Percentiles rank a stretch among this genome's conserved stretches.
Conservation (phyloP, 2,797 vertebrate genomes). For the Phataginus tricuspis region DNA sequence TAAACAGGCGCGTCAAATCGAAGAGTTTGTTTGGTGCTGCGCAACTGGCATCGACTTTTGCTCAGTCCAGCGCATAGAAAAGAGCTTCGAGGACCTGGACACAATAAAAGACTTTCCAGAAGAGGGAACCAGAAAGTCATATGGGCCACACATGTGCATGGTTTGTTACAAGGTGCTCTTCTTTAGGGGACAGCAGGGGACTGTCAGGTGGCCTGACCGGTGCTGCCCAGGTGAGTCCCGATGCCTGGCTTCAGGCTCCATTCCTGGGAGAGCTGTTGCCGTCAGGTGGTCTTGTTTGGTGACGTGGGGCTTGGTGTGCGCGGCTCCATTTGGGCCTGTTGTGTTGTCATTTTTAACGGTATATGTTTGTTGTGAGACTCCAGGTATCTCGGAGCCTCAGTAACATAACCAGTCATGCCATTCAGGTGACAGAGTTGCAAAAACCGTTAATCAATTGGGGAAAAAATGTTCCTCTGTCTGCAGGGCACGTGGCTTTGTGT, state of each 20-base stretch:
- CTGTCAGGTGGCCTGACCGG: neutral
- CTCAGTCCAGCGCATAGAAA: neutral
- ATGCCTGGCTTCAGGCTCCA: neutral
- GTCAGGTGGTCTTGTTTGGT: neutral
- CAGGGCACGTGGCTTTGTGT: neutral
- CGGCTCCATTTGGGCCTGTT: neutral
- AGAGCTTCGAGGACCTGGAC: neutral
- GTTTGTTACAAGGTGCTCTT: neutral
- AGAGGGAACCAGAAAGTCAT: neutral
- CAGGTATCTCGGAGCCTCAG: neutral
- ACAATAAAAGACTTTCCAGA: neutral
- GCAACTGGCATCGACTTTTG: no score
- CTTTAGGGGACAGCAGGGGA: neutral
- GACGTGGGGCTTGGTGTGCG: neutral
- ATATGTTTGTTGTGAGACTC: neutral
- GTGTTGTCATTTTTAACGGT: neutral
- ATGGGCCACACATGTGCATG: neutral
- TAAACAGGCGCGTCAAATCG: neutral
- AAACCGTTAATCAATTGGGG: neutral
- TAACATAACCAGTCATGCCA: neutral
- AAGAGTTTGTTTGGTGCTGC: neutral
- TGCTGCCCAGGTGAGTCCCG: neutral
- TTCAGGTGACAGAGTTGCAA: neutral
- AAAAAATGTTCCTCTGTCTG: neutral
- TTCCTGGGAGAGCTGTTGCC: neutral